Evolutionary conservation across 2,113 vertebrate species (phyloP), one percentile per base, ranked within the genome.

Genomic region (Irena cyanogastra): DNA sequence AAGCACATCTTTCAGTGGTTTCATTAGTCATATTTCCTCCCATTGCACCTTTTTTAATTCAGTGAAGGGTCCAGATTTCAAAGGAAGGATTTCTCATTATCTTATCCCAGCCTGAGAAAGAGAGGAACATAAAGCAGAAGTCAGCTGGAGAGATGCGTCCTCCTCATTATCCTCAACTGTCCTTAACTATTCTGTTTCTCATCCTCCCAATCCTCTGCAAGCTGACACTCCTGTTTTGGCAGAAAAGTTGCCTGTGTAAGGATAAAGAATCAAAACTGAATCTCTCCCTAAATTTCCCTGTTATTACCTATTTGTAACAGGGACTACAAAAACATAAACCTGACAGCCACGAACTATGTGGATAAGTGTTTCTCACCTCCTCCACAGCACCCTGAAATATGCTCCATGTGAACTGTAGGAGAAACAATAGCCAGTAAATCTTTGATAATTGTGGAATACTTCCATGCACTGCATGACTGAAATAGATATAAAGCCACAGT

Each of bases 111-210:
- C 56, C 50, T 91, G 70, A 90, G 80, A 83, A 92, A 84, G 66
- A 87, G 71, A 84, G 47, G 2, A 20, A 89, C 65, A 89, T 39
- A 78, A 79, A 91, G 68, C 52, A 76, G 91, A 95, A 89, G 57
- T 64, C 54, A 78, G 82, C 39, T 95, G 81, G 42, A 44, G 33
- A 91, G 70, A 96, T 47, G 83, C 70, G 87, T 89, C 96, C 93
- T 97, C 95, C 97, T 97, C 94, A 84, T 97, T 96, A 97, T 94
- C 85, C 94, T 94, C 83, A 87, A 59, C 87, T 92, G 92, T 89
- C 83, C 95, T 96, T 94, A 88, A 69, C 80, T 83, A 81, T 81
- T 96, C 90, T 80, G 42, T 37, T 93, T 88, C 88, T 93, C 64
- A 77, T 59, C 52, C 54, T 95, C 84, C 21, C 39, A 80, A 1